Conservation (phyloP, 2,113 vertebrate species). For the Aegypius monachus region DNA sequence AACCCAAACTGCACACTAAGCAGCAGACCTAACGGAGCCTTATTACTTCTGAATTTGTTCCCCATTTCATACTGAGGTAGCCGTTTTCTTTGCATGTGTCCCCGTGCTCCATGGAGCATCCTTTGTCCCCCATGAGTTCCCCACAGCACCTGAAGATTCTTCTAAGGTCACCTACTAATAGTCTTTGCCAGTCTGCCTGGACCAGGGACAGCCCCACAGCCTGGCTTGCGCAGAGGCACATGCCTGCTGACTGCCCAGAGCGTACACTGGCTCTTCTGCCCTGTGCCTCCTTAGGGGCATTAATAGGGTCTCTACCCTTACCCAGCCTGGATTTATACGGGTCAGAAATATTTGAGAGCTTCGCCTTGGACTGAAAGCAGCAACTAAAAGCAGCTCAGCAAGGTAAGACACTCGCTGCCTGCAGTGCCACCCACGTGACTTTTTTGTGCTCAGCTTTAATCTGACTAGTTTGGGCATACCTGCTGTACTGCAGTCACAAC, state of each 20-base stretch:
- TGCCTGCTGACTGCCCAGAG: not conserved
- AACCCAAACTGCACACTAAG: not conserved
- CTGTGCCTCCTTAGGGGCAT: not conserved
- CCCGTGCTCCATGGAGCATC: not conserved
- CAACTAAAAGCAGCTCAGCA: not conserved
- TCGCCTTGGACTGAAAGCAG: not conserved
- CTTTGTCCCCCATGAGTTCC: not conserved
- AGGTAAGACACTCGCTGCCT: not conserved
- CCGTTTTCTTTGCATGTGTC: not conserved
- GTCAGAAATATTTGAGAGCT: not conserved
- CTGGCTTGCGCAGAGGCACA: not conserved
- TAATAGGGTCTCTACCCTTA: fast-evolving
- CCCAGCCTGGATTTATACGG: not conserved
- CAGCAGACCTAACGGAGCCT: not conserved
- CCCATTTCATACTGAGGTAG: not conserved
- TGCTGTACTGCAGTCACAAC: not conserved
- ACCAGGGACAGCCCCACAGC: not conserved
- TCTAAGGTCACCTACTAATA: not conserved
- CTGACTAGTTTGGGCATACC: not conserved
- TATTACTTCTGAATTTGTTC: not conserved
- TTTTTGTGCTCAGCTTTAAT: not conserved
- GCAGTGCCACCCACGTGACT: not conserved
- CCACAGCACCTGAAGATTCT: not conserved
- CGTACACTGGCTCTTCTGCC: no score
- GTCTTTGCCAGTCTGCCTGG: not conserved